Evolutionary conservation across 2,797 vertebrate species (phyloP), one percentile per base, ranked within the genome.

Genomic region (Echiichthys vipera): DNA sequence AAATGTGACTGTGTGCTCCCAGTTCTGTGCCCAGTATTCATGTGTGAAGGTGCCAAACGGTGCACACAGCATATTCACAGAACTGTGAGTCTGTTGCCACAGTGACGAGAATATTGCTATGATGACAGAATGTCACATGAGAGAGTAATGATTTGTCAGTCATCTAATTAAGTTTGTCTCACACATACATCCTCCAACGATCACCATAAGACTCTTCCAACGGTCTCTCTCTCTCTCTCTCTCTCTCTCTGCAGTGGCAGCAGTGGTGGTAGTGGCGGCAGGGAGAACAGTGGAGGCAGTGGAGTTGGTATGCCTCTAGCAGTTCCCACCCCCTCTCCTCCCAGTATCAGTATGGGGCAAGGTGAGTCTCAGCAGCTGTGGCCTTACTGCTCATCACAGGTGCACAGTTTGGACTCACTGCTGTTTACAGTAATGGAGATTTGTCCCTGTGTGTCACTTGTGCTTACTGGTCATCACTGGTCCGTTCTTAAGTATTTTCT

Each of bases 271-370:
- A 99, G 98, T 5, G 96, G 97, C 7, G 96, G 98, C 78, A 95
- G 98, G 84, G 98, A 99, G 92, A 99, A 98, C 86, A 99, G 96
- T 43, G 97, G 97, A 40, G 65, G 92, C 84, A 93, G 92, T 86
- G 96, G 94, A 84, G 96, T 96, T 74, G 96, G 97, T 81, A 92
- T 99, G 91, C 98, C 98, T 78, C 95, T 99, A 56, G 98, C 98
- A 34, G 98, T 99, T 86, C 98, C 98, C 85, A 99, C 98, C 15
- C 98, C 98, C 9, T 99, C 98, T 12, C 98, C 98, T 40, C 98
- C 98, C 80, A 97, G 96, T 78, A 84, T 97, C 80, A 97, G 96
- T 78, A 84, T 97, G 63, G 97, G 96, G 40, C 96, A 96, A 97
- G 97, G 97, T 99, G 72, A 87, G 88, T 39, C 25, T 53, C 55